These are phyloP conservation scores for Pseudorhombus dupliciocellatus DNA, from an alignment of 2,113 vertebrate species.

Conservation along the genomic window DNA sequence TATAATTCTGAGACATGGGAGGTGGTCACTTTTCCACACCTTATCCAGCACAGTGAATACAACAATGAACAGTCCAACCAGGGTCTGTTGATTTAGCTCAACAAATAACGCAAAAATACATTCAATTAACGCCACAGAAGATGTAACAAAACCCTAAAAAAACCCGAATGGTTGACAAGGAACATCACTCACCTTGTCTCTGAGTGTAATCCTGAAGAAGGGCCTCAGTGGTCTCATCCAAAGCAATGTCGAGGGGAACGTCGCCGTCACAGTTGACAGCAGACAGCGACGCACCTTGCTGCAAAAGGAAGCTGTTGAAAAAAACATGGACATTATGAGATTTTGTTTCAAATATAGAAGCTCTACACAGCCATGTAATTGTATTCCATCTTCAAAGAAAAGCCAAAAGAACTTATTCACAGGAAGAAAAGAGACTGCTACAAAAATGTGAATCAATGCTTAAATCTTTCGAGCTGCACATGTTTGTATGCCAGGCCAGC, in stretches of 20 bases:
- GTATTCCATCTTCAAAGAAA: neutral
- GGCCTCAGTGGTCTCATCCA: slow-evolving; percentile 91
- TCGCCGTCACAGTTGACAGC: slow-evolving; percentile 95
- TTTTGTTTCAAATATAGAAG: neutral
- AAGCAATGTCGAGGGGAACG: slow-evolving; percentile 90
- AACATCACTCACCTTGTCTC: slow-evolving; percentile 82
- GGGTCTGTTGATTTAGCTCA: neutral
- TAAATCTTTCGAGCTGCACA: slow-evolving; percentile 18
- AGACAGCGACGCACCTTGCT: slow-evolving; percentile 85
- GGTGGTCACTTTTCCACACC: neutral
- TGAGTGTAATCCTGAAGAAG: slow-evolving; percentile 87
- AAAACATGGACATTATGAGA: neutral
- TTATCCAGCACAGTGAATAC: neutral
- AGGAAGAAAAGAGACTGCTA: neutral
- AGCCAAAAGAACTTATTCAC: slow-evolving; percentile 1
- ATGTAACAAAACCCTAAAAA: neutral
- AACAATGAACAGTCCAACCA: neutral
- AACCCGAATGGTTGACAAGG: neutral
- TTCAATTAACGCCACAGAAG: neutral
- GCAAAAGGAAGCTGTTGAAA: slow-evolving; percentile 85
- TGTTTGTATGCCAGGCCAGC: slow-evolving; percentile 21
- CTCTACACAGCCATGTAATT: neutral
- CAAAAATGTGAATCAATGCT: slow-evolving; percentile 4
- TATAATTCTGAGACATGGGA: neutral
- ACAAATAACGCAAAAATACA: neutral